phyloP scores from a whole-genome alignment of 2,797 vertebrate genomes.

The Tokudaia tokunoshimensis region DNA sequence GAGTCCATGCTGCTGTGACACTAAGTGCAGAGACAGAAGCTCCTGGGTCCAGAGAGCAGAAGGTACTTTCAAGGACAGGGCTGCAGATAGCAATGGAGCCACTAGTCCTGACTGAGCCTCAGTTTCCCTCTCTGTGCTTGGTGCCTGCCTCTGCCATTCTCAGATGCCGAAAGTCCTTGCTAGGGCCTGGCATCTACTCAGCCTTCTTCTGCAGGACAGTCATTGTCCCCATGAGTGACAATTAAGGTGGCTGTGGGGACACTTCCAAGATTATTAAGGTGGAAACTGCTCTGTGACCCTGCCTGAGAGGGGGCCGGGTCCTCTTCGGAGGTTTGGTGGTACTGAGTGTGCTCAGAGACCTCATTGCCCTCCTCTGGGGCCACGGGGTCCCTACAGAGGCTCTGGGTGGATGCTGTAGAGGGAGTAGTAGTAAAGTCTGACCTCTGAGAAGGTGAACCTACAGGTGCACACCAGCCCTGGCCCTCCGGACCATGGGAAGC shows the following conservation, averaged over 20 bases:
- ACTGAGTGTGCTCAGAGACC: no score
- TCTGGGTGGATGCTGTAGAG: accelerated
- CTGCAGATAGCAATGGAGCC: accelerated
- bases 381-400: not conserved
- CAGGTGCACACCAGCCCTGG: not conserved
- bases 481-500: accelerated
- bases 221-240: not conserved
- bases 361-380: not conserved
- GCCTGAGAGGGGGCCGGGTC: not conserved
- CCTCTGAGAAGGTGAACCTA: not conserved
- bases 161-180: accelerated
- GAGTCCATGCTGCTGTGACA: not conserved
- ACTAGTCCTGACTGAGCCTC: not conserved
- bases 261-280: no score
- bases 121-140: not conserved
- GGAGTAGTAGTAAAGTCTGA: not conserved
- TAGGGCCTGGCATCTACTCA: not conserved
- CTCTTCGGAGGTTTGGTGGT: not conserved
- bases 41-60: not conserved
- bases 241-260: not conserved
- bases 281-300: no score
- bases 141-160: accelerated
- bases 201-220: not conserved
- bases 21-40: not conserved
- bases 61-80: not conserved